Conservation (phyloP, 2,113 vertebrate genomes). For the Pandion haliaetus region DNA sequence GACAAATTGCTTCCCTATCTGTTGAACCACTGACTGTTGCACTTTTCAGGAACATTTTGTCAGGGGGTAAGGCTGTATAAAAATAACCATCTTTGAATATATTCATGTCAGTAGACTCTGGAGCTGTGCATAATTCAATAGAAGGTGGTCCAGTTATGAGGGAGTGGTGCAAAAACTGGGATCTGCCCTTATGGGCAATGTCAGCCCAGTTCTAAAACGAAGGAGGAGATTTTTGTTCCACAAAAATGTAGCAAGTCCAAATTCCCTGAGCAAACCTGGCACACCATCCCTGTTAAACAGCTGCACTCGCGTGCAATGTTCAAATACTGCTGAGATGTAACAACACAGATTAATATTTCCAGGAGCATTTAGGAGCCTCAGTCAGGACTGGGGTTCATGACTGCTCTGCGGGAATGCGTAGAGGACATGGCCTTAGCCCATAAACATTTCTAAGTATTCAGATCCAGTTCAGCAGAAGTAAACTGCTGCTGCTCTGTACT, state of each 20-base stretch:
- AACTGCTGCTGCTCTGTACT: not conserved
- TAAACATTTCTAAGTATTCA: not conserved
- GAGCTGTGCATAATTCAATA: not conserved
- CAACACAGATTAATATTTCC: not conserved
- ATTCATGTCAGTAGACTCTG: not conserved
- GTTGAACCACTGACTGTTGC: not conserved
- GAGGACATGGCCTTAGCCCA: not conserved
- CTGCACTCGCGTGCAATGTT: not conserved
- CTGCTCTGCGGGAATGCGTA: rapidly evolving
- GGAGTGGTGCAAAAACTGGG: not conserved
- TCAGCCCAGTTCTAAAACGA: not conserved
- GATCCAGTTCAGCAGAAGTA: not conserved
- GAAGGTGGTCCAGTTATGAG: not conserved
- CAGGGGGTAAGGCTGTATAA: not conserved
- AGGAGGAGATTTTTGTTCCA: not conserved
- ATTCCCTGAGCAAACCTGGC: not conserved
- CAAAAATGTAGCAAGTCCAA: not conserved
- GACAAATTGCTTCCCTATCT: not conserved
- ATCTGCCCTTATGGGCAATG: not conserved
- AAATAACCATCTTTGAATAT: not conserved
- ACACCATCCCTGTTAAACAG: not conserved
- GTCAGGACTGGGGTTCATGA: not conserved
- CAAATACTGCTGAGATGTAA: not conserved
- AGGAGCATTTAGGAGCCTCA: not conserved
- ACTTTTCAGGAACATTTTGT: not conserved